Conservation (phyloP, 1,140 invertebrate genomes). For the Drosophila nigrodunni region DNA sequence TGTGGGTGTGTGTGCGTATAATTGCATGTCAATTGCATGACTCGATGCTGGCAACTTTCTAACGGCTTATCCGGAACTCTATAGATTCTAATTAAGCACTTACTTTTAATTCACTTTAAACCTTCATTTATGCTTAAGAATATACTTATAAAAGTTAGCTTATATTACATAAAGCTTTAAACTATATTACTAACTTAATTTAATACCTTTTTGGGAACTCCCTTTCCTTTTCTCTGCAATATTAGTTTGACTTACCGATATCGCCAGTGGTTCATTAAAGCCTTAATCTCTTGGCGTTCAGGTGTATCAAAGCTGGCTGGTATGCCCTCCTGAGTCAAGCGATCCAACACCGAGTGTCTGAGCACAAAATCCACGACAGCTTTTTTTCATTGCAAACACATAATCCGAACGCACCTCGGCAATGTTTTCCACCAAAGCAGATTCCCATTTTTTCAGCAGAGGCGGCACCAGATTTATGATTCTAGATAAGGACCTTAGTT, state of each 20-base stretch:
- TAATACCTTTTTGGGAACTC: too few relatives aligned
- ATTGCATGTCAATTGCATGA: conserved; percentile 81
- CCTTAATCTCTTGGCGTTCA: conserved; percentile 86
- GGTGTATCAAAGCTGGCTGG: conserved; percentile 85
- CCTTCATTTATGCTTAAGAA: not conserved
- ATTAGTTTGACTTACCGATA: conserved; percentile 70
- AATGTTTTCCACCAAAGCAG: conserved; percentile 86
- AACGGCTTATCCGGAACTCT: conserved; percentile 23
- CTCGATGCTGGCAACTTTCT: conserved; percentile 56
- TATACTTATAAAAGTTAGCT: too few relatives aligned
- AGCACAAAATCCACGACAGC: conserved; percentile 95
- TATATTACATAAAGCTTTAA: too few relatives aligned
- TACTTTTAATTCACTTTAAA: not conserved
- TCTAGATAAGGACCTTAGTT: conserved; percentile 18
- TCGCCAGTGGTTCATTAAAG: conserved; percentile 73
- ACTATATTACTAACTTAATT: too few relatives aligned
- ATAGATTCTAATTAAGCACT: conserved; percentile 8
- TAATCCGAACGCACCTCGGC: conserved; percentile 91
- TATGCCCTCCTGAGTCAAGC: conserved; percentile 54
- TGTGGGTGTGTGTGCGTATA: conserved; percentile 46
- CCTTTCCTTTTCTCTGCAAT: too few relatives aligned
- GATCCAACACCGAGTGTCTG: conserved; percentile 87
- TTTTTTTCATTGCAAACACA: conserved; percentile 94
- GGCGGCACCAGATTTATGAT: conserved; percentile 85
- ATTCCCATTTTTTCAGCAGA: conserved; percentile 87